Conservation (phyloP, 1,140 invertebrate genomes). For the Calosoma granatense region DNA sequence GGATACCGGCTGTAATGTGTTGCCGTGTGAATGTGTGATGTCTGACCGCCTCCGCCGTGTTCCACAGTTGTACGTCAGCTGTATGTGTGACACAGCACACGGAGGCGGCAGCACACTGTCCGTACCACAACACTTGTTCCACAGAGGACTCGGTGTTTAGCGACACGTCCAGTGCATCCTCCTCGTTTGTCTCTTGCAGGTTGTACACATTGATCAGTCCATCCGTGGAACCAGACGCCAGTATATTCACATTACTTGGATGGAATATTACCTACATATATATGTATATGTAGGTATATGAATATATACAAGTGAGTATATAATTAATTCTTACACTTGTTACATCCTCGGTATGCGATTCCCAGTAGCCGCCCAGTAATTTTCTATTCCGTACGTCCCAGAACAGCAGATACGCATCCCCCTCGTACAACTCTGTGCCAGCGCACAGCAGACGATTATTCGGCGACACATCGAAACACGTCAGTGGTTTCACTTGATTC, state of each 20-base stretch:
- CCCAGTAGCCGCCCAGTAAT: constrained; percentile 73
- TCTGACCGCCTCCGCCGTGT: constrained; percentile 48
- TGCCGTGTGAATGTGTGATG: constrained; percentile 45
- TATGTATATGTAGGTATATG: constrained; percentile 7
- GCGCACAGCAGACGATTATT: constrained; percentile 62
- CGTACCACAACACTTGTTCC: constrained; percentile 47
- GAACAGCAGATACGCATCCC: constrained; percentile 69
- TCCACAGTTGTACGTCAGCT: constrained; percentile 61
- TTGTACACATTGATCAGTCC: constrained; percentile 82
- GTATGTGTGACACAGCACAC: constrained; percentile 60
- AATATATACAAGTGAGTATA: background rate
- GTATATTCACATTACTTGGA: constrained; percentile 50
- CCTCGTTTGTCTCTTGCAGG: constrained; percentile 60
- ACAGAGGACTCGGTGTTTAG: constrained; percentile 79
- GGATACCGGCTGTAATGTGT: no score
- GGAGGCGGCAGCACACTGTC: constrained; percentile 35
- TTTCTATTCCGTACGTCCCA: constrained; percentile 64
- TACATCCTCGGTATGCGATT: constrained; percentile 77
- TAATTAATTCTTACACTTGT: constrained; percentile 45
- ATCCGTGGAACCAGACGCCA: constrained; percentile 71
- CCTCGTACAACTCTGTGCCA: constrained; percentile 60
- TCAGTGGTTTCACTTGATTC: constrained; percentile 44
- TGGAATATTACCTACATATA: constrained; percentile 55
- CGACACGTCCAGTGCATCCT: constrained; percentile 67
- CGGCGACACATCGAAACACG: constrained; percentile 65